Conservation (phyloP, 2,797 vertebrate species). For the Pipistrellus kuhlii region DNA sequence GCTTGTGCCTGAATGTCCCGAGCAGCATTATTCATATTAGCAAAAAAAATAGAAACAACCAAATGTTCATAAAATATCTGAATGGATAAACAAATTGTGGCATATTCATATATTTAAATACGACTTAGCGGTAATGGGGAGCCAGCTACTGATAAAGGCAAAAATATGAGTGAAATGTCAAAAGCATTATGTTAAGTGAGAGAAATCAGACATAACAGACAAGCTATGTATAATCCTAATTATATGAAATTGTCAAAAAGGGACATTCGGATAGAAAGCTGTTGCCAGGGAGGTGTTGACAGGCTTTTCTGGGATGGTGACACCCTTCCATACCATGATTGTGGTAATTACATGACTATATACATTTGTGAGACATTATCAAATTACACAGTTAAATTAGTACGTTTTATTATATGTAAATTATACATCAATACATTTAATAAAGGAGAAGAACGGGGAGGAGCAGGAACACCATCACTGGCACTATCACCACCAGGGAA, state of each 20-base stretch:
- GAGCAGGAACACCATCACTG: background rate
- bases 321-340: background rate
- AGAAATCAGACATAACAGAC: background rate
- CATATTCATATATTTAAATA: background rate
- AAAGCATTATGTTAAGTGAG: background rate
- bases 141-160: background rate
- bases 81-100: background rate
- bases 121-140: background rate
- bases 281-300: background rate
- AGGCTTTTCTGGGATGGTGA: background rate
- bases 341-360: background rate
- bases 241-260: background rate
- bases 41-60: background rate
- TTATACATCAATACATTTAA: background rate
- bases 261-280: background rate
- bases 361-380: background rate
- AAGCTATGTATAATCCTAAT: background rate
- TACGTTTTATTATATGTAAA: background rate
- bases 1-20: background rate
- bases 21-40: background rate
- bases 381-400: background rate
- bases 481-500: background rate
- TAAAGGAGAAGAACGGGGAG: background rate
- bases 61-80: background rate
- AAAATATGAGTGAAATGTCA: background rate